Base-by-base conservation (phyloP, 1,140 invertebrate genomes). In the Trichonephila clavipes region DNA sequence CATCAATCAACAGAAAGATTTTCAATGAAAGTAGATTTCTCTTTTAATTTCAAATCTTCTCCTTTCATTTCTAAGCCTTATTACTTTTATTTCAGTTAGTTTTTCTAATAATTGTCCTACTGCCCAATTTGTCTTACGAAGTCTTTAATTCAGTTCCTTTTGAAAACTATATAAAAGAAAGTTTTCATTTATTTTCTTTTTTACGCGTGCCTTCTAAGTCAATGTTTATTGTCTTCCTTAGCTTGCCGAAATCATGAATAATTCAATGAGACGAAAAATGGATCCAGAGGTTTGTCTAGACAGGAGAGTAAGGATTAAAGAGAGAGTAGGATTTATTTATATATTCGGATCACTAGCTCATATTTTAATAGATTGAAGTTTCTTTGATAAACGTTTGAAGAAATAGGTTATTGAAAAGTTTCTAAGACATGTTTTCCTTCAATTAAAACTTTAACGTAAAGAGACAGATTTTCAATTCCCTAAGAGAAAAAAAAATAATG, bases 241-340 rank as follows among this genome's bases (percentile, higher is more conserved):
- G 77, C 34, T 21, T 51, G 21, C 34, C 5, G 34, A 18, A 51
- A 82, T 6, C 40, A 82, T 82, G 77, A 44, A 82, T 82, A 34
- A 82, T 82, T 82, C 77, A 82, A 10, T 8, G 40, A 82, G 21
- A 10, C 8, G 34, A 82, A 82, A 82, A 81, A 81, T 82, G 77
- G 21, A 51, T 51, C 21, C 12, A 40, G 1, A 34, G 44, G 77
- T 7, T 19, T 82, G 77, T 82, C 16, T 82, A 34, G 28, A 82
- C 77, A 82, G 19, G 66, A 69, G n/a, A 69, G 24, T 69, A 69
- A 14, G n/a, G 6, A 24, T 69, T 24, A 24, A 69, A 21, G 24
- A 28, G 28, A 21, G 24, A 28, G 28, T 12, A 28, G 24, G n/a
- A 69, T 69, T 69, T 69, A 69, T 69, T 21, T 69, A 4, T 14